These are phyloP conservation scores for Drosophila borealis DNA, from an alignment of 2,888 invertebrate genomes.

Conservation along the genomic window DNA sequence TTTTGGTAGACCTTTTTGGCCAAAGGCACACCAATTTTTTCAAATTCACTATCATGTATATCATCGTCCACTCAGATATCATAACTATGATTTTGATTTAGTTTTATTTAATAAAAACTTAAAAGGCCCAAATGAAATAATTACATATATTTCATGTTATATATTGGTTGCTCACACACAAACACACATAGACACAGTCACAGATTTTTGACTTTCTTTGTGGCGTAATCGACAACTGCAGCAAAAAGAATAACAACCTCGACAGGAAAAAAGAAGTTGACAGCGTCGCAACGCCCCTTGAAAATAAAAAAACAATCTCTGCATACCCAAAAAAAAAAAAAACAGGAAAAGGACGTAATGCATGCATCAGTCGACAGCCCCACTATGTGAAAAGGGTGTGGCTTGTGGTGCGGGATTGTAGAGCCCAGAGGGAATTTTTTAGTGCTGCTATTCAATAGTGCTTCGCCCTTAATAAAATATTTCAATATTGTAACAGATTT, in stretches of 20 bases:
- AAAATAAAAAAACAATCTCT: constrained; percentile 44
- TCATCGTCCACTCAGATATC: no score
- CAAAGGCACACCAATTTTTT: no score
- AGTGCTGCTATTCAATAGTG: constrained; percentile 32
- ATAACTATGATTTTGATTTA: no score
- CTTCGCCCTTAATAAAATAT: constrained; percentile 70
- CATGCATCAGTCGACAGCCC: constrained; percentile 48
- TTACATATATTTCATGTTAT: no score
- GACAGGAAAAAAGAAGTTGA: constrained; percentile 21
- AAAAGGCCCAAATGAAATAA: no score
- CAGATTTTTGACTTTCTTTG: constrained; percentile 18
- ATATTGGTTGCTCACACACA: background rate
- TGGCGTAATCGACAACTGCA: constrained; percentile 32
- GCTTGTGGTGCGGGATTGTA: constrained; percentile 10
- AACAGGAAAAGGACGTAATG: constrained; percentile 70
- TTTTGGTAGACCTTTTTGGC: no score
- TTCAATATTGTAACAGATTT: constrained; percentile 76
- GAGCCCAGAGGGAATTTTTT: constrained; percentile 12
- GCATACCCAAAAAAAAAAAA: constrained; percentile 56
- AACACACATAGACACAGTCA: constrained; percentile 1
- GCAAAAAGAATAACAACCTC: constrained; percentile 32
- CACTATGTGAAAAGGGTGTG: constrained; percentile 28
- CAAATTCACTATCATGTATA: no score
- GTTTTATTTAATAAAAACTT: no score
- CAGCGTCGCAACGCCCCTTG: constrained; percentile 20